Evolutionary conservation across 2,888 invertebrate species (phyloP), one percentile per base, ranked within the genome.

Genomic region (Acronicta aceris): DNA sequence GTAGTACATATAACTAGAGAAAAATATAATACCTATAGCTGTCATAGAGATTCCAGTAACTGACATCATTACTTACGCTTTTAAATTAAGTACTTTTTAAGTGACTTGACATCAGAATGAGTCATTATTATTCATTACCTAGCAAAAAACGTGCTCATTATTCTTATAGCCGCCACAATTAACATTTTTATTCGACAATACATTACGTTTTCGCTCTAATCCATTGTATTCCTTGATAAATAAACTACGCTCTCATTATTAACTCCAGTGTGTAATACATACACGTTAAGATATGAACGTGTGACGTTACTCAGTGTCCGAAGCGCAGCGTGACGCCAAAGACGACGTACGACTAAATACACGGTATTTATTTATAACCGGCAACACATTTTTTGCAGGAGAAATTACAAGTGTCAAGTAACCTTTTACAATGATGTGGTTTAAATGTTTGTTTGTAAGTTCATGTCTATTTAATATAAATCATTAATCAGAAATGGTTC

Each of bases 231-330:
- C 54, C 5, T 36, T 63, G 33, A 58, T 58, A 70, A 62, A 74
- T 57, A 50, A 59, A 55, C 40, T 53, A 45, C 13, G 16, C 15
- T 40, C 36, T 51, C 46, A 65, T 52, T 58, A 70, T 58, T 53
- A 59, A 43, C 55, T 63, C 46, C 7, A 64, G 25, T 16, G 58
- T 41, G 54, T 59, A 71, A 68, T 66, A 47, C 25, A 51, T 60
- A 58, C 51, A 30, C 54, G 58, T 52, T 59, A 7, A 45, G 41
- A 25, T 68, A 36, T 42, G 47, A 76, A 61, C 64, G 58, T 52
- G 56, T 64, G 57, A 30, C 48, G 64, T 77, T 74, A 70, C 56
- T 75, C 74, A 77, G 30, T 59, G 75, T 77, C 74, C 12, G 16
- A 42, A 15, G 25, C 74, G 2, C 74, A 77, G 74, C 74, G 55